These are phyloP conservation scores for Tiaroga cobitis DNA, from an alignment of 2,797 vertebrate genomes.

Conservation along the genomic window DNA sequence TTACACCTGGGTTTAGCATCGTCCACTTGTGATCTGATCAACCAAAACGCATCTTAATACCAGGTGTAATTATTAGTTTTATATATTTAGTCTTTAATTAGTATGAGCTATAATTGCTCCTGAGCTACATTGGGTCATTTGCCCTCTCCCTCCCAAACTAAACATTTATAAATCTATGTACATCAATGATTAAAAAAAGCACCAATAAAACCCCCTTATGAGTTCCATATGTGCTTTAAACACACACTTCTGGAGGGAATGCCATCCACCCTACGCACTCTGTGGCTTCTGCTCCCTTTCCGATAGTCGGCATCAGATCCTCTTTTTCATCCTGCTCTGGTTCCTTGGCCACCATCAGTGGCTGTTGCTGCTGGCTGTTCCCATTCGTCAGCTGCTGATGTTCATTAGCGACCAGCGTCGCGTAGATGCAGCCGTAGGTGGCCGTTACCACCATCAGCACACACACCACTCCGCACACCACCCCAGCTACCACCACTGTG, in stretches of 20 bases:
- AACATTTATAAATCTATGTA: background rate
- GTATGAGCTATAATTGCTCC: background rate
- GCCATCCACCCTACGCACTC: slow-evolving; percentile 45
- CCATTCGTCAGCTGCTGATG: slow-evolving; percentile 88
- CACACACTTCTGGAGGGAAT: slow-evolving; percentile 54
- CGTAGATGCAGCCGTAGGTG: slow-evolving; percentile 93
- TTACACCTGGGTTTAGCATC: too few species aligned
- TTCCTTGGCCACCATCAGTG: slow-evolving; percentile 83
- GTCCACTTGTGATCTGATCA: too few species aligned
- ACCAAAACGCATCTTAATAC: too few species aligned
- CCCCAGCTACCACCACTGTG: slow-evolving; percentile 91
- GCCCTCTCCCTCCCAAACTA: background rate
- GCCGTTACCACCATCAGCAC: slow-evolving; percentile 97
- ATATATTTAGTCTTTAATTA: background rate
- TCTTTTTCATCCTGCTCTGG: slow-evolving; percentile 52
- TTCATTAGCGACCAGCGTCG: slow-evolving; percentile 92
- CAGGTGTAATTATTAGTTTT: background rate
- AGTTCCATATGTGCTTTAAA: slow-evolving; percentile 27
- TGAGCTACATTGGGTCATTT: background rate
- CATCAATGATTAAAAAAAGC: background rate
- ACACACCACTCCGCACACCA: slow-evolving; percentile 92
- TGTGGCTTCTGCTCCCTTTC: slow-evolving; percentile 1
- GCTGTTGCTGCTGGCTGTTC: slow-evolving; percentile 54
- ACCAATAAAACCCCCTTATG: background rate
- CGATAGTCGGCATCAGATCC: slow-evolving; percentile 17